These are phyloP conservation scores for Bujurquina vittata DNA, from an alignment of 2,113 vertebrate species.

Conservation along the genomic window DNA sequence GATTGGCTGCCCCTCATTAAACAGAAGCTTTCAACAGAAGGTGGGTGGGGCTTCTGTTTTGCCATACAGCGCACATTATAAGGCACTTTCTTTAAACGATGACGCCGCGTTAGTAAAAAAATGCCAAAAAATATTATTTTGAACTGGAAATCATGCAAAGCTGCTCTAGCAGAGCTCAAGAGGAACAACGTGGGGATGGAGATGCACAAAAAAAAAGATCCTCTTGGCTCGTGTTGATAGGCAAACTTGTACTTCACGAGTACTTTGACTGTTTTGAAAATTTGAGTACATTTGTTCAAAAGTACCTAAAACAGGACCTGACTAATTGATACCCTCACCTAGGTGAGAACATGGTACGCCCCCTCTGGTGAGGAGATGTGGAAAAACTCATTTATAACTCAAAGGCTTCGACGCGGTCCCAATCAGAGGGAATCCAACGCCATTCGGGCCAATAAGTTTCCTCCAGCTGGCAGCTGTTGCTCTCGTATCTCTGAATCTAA, in stretches of 20 bases:
- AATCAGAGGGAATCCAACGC: constrained; percentile 26
- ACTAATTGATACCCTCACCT: neutral
- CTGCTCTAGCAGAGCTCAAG: neutral
- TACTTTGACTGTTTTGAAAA: neutral
- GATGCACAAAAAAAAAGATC: neutral
- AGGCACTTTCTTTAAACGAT: no score
- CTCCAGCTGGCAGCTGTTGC: constrained; percentile 47
- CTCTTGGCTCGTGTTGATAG: neutral
- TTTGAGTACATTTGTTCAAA: neutral
- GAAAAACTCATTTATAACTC: constrained; percentile 7
- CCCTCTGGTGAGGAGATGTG: neutral
- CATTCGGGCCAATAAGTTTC: constrained; percentile 22
- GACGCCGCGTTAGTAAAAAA: fast-evolving
- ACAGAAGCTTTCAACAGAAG: neutral
- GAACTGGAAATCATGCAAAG: neutral
- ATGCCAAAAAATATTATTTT: neutral
- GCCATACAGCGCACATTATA: neutral
- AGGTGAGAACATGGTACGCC: neutral
- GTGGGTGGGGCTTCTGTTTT: neutral
- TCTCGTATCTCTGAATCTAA: constrained; percentile 34
- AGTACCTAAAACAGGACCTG: neutral
- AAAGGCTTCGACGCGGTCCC: neutral
- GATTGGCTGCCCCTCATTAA: neutral
- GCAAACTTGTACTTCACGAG: neutral
- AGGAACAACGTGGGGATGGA: neutral